Evolutionary conservation across 2,888 invertebrate species (phyloP), one percentile per base, ranked within the genome.

Genomic region (Phortica magna): DNA sequence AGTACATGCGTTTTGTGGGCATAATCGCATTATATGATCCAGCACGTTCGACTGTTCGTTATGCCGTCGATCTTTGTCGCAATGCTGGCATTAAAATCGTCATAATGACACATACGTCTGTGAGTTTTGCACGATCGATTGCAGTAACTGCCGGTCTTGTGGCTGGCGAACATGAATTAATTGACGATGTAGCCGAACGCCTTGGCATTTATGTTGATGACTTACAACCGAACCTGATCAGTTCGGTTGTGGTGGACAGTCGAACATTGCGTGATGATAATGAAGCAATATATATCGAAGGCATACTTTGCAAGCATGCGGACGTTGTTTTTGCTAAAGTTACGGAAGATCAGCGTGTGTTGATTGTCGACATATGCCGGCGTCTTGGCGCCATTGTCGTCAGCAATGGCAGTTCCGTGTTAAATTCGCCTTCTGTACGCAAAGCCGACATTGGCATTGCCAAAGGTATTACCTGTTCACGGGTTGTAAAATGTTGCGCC

Each of bases 41-140:
- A 6, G 80, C 85, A 1, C 43, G 73, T 2, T n/a, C 31, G 0
- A 64, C 79, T 31, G 64, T 85, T 0, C 14, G 5, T 2, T 12
- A 41, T 1, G 77, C 80, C 0, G 78, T 85, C 6, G 59, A 22
- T 6, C 68, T 41, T 0, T 85, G 85, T 7, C 78, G 84, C 0
- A 12, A 43, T 0, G 87, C 83, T 0, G 87, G 88, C 43, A 83
- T 85, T n/a, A 85, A 85, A n/a, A 61, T 85, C 10, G 75, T 86
- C 0, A 0, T 84, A 0, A 12, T 77, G 0, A 83, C 86, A 1
- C 22, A 48, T 0, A 7, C 14, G 0, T 39, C 65, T 0, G 14
- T 61, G 0, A 42, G 7, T 0, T 61, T 57, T 4, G 72, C 87
- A 0, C 64, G 48, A 12, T 75, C 81, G 5, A 31, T 85, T 6